Base-by-base conservation (phyloP, 2,888 invertebrate species). In the Drosophila villosipedis region DNA sequence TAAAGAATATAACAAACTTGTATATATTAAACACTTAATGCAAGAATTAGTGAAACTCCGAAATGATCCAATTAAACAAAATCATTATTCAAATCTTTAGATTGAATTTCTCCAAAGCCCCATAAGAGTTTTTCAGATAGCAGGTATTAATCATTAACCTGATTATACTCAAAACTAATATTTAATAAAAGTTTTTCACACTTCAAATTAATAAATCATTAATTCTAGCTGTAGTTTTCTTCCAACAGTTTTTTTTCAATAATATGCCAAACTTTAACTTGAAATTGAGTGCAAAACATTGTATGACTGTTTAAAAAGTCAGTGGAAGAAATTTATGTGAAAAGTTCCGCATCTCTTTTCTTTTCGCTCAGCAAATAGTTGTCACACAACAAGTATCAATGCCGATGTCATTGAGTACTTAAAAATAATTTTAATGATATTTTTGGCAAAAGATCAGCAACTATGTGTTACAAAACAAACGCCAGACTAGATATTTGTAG, bases 361-460 rank as follows among this genome's bases (percentile, higher is more conserved):
- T 16, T 16, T 47, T 16, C 25, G 9, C 9, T 47, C 16, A 25
- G 47, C 4, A 28, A 25, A 25, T 47, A 25, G 25, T 25, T 25
- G 25, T 25, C 47, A 9, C 9, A 47, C 47, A 47, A 25, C 47
- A 47, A 25, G 47, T 9, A 16, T 25, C 25, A 47, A 9, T 16
- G 2, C 16, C 47, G 25, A 47, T 7, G 22, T 47, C 22, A 22
- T 47, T 16, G 22, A 47, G 47, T 28, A 50, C 50, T 28, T 50
- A 19, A 50, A 47, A 52, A 52, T 52, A 28, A 52, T 25, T 28
- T n/a, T 41, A 16, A 16, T 43, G 22, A 58, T 58, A 43, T 43
- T 43, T 57, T 57, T 37, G 58, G 41, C 58, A 58, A 22, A 31
- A 22, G 19, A 41, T 31, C 58, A 58, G 57, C 22, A 16, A 47